Base-by-base conservation (phyloP, 2,888 invertebrate species). In the Mamestra brassicae region DNA sequence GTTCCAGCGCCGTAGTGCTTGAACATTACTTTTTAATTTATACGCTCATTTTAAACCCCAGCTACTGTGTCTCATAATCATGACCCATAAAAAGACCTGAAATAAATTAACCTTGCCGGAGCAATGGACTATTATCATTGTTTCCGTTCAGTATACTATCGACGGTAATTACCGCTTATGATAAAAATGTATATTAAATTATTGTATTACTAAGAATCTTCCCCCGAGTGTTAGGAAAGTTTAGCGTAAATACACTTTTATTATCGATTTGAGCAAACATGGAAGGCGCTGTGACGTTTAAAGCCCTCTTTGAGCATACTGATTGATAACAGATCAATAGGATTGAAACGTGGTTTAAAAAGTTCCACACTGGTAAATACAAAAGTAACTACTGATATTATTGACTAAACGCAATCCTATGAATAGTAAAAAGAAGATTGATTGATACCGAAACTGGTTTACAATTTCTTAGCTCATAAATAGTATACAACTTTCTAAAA, bases 41-140 rank as follows among this genome's bases (percentile, higher is more conserved):
- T 38, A 38, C 17, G 10, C 38, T n/a, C 17, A 8, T 17, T 60
- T 1, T 1, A 10, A 60, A 38, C 26, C 26, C 26, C 26, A 26
- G 26, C 60, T 42, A 38, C 8, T n/a, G 13, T 36, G 13, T 36
- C 54, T 63, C 26, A 52, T 11, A 72, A 58, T 45, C 26, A 6
- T 80, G 68, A 62, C 69, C 54, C 60, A 74, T 61, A 74, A 79
- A 74, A 4, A 69, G 54, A 63, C 54, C 65, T 58, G 17, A 52
- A 68, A 65, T 42, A n/a, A 50, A n/a, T 60, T 36, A 81, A 42
- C 76, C 58, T 79, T 70, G 54, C 47, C 70, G 13, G 76, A 71
- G 76, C 81, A 60, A 60, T 64, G 67, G 17, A 57, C 79, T 45
- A 13, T 55, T 67, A 81, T 76, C 75, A 50, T 38, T 74, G 38